Conservation (phyloP, 2,797 vertebrate genomes). For the Lindbergichthys nudifrons region DNA sequence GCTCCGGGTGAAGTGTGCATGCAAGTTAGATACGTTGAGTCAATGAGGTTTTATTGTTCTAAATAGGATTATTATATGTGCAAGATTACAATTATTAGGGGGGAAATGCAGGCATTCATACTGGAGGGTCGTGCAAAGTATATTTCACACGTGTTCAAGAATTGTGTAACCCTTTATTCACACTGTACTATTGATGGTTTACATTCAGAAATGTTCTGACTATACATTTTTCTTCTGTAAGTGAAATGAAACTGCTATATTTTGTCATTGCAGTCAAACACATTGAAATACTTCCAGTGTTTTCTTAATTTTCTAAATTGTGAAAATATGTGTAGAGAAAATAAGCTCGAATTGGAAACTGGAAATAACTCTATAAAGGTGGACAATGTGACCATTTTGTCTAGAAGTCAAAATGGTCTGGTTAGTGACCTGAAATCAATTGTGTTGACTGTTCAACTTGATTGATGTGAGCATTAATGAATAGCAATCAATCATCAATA, state of each 20-base stretch:
- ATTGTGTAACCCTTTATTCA: background rate
- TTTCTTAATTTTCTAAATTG: background rate
- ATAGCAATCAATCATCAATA: background rate
- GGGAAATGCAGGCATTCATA: background rate
- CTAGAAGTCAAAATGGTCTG: conserved; percentile 3
- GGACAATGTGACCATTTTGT: background rate
- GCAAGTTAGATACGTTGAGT: conserved; percentile 20
- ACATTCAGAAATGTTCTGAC: background rate
- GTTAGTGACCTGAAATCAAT: conserved; percentile 24
- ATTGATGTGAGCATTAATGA: conserved; percentile 22
- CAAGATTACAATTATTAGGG: background rate
- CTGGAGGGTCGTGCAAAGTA: background rate
- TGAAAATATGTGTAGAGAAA: background rate
- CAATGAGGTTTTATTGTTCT: conserved; percentile 12
- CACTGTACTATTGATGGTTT: background rate
- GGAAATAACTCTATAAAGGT: background rate
- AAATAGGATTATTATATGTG: conserved; percentile 1
- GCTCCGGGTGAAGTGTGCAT: conserved; percentile 8
- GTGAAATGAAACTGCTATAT: background rate
- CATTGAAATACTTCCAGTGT: background rate
- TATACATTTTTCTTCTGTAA: background rate
- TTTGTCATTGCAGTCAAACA: background rate
- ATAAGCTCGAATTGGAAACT: background rate
- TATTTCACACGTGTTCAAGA: background rate
- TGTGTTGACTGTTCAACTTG: conserved; percentile 1